A percentile compares a stretch with the other conserved stretches of the same genome.
Conservation (phyloP, 2,888 invertebrate species). For the Idaea dimidiata region DNA sequence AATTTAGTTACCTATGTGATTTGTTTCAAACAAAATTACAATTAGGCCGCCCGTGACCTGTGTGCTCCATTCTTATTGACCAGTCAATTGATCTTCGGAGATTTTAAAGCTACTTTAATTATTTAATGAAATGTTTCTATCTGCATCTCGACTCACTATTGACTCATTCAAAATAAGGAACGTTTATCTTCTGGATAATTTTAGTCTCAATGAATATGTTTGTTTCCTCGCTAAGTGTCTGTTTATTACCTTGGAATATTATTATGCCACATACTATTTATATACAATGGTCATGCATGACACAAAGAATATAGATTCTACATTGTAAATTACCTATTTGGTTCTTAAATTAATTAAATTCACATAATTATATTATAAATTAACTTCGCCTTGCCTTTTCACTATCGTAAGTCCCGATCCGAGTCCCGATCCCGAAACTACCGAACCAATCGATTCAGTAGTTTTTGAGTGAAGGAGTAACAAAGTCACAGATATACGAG, state of each 20-base stretch:
- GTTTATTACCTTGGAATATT: neutral
- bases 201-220: slow-evolving; percentile 14
- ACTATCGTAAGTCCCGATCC: no score
- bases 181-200: slow-evolving; percentile 12
- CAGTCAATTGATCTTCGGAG: slow-evolving; percentile 68
- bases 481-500: no score
- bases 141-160: slow-evolving; percentile 15
- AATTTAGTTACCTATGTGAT: slow-evolving; percentile 33
- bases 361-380: no score
- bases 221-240: slow-evolving; percentile 5
- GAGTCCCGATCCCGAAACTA: no score
- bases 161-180: slow-evolving; percentile 19
- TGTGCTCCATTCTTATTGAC: slow-evolving; percentile 65
- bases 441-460: no score
- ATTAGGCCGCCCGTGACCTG: slow-evolving; percentile 70
- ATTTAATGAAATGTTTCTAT: slow-evolving; percentile 23
- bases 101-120: slow-evolving; percentile 52
- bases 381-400: no score
- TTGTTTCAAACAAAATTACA: slow-evolving; percentile 50
- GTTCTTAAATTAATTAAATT: no score
- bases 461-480: no score
- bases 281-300: slow-evolving; percentile 18
- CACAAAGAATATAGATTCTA: neutral
- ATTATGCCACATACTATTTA: neutral
- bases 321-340: neutral